Conservation (phyloP, 2,113 vertebrate species). For the Hippocampus zosterae region DNA sequence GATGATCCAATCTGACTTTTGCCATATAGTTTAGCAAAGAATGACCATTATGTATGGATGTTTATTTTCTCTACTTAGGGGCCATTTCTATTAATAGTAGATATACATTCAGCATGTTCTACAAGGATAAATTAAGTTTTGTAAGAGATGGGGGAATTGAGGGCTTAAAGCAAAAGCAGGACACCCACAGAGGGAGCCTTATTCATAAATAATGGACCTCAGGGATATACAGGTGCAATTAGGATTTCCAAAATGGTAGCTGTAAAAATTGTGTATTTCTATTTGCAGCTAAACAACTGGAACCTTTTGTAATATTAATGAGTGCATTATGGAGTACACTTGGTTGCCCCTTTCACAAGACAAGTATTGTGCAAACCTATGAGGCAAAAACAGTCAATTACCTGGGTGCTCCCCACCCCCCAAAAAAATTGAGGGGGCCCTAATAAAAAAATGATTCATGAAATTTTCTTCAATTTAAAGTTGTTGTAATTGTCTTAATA, state of each 20-base stretch:
- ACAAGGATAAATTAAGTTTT: constrained; percentile 12
- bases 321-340: neutral
- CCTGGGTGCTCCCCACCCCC: too few relatives aligned
- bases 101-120: neutral
- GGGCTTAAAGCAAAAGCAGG: constrained; percentile 31
- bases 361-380: neutral
- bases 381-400: neutral
- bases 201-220: constrained; percentile 54
- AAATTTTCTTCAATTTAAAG: too few relatives aligned
- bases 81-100: neutral
- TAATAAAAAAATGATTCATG: too few relatives aligned
- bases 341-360: neutral
- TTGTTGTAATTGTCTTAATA: too few relatives aligned
- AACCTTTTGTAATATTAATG: constrained; percentile 44
- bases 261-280: constrained; percentile 26
- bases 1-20: constrained; percentile 25
- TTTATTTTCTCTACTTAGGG: neutral
- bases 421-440: too few relatives aligned
- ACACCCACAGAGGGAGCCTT: constrained; percentile 25
- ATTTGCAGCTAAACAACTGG: constrained; percentile 19
- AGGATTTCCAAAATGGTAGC: constrained; percentile 26
- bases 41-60: constrained; percentile 8
- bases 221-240: constrained; percentile 42
- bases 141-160: constrained; percentile 10
- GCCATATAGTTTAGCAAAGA: constrained; percentile 18